phyloP scores from a whole-genome alignment of 2,113 vertebrate species.

The Lota lota region DNA sequence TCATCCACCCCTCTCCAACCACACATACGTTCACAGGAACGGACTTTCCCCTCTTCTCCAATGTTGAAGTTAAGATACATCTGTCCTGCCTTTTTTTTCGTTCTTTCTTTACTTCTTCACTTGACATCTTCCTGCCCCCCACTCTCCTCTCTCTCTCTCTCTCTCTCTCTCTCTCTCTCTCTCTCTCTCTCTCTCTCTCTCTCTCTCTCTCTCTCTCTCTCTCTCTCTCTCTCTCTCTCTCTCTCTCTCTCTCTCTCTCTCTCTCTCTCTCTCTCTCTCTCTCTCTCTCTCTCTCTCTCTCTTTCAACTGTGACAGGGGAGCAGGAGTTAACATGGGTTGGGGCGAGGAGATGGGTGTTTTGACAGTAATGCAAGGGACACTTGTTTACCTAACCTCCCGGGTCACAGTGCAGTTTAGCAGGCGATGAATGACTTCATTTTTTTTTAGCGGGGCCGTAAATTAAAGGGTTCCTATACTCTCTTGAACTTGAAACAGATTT shows the following conservation, averaged over 20 bases:
- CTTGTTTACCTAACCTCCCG: constrained; percentile 71
- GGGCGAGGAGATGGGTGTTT: constrained; percentile 60
- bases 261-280: constrained; percentile 11
- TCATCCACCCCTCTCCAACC: too few relatives aligned
- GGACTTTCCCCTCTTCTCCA: too few relatives aligned
- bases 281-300: constrained; percentile 13
- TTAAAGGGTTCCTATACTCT: constrained; percentile 72
- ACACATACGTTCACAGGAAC: too few relatives aligned
- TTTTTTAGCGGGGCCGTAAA: constrained; percentile 65
- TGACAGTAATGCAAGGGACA: constrained; percentile 68
- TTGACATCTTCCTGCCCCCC: too few relatives aligned
- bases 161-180: neutral
- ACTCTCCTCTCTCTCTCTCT: neutral
- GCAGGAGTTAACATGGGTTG: constrained; percentile 61
- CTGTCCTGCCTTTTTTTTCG: too few relatives aligned
- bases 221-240: too few relatives aligned
- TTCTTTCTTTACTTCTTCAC: too few relatives aligned
- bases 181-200: too few relatives aligned
- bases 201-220: constrained; percentile 4
- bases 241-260: neutral
- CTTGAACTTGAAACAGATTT: constrained; percentile 73
- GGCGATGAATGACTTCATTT: constrained; percentile 76
- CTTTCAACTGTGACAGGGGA: constrained; percentile 55
- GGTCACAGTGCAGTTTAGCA: constrained; percentile 63
- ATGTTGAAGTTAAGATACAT: too few relatives aligned